A percentile compares a stretch with the other conserved stretches of the same genome.
Evolutionary conservation across 1,140 invertebrate genomes (phyloP).

Genomic region (Bombus pyrosoma): DNA sequence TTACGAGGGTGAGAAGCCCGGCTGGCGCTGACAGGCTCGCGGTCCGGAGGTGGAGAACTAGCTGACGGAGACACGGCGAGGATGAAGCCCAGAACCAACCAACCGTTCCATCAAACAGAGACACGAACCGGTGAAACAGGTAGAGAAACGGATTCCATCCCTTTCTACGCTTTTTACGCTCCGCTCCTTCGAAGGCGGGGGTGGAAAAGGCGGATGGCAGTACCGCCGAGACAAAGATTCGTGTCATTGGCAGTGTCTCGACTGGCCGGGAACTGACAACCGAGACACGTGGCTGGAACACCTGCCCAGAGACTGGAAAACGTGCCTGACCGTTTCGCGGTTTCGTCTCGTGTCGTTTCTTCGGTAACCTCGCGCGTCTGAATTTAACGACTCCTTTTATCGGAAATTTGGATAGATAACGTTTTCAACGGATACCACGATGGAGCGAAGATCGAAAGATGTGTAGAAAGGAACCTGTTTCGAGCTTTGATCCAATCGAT

Average conservation of each 20-base stretch:
- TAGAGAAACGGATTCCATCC: slow-evolving; percentile 20
- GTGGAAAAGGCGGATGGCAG: slow-evolving; percentile 52
- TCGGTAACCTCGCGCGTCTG: background rate
- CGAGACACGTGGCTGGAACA: slow-evolving; percentile 61
- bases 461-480: background rate
- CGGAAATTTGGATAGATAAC: background rate
- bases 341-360: background rate
- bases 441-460: background rate
- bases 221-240: slow-evolving; percentile 75
- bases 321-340: slow-evolving; percentile 14
- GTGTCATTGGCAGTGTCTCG: slow-evolving; percentile 78
- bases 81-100: slow-evolving; percentile 30
- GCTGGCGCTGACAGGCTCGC: slow-evolving; percentile 77
- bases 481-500: background rate
- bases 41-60: slow-evolving; percentile 56
- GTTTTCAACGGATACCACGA: background rate
- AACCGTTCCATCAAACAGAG: slow-evolving; percentile 50
- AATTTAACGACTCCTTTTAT: too few species aligned
- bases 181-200: slow-evolving; percentile 28
- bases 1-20: slow-evolving; percentile 77
- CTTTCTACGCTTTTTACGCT: slow-evolving; percentile 39
- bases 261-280: slow-evolving; percentile 68
- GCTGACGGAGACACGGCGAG: slow-evolving; percentile 61
- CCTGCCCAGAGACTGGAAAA: slow-evolving; percentile 52
- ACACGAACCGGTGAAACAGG: slow-evolving; percentile 53